phyloP scores from a whole-genome alignment of 2,888 invertebrate species.

The Allolobophora icterica region DNA sequence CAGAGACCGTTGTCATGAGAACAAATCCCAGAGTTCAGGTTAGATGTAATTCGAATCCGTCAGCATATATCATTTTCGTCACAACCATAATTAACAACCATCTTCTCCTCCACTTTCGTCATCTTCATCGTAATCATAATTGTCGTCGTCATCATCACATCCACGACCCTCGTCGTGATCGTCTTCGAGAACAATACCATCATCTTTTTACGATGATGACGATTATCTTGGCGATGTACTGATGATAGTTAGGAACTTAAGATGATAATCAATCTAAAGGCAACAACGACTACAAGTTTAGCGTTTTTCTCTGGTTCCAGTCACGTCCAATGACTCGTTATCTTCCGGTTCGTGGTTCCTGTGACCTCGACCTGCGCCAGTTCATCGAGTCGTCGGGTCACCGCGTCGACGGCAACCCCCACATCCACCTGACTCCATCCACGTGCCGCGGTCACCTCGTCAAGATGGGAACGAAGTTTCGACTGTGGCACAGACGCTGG shows the following conservation, averaged over 20 bases:
- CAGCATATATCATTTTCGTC: neutral
- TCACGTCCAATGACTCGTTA: slow-evolving; percentile 83
- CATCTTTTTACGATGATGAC: neutral
- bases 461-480: slow-evolving; percentile 76
- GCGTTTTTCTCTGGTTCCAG: slow-evolving; percentile 1
- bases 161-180: neutral
- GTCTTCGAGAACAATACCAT: neutral
- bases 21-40: neutral
- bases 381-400: slow-evolving; percentile 94
- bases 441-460: slow-evolving; percentile 87
- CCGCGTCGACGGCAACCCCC: slow-evolving; percentile 80
- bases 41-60: neutral
- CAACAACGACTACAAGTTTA: no score
- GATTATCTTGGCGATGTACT: no score
- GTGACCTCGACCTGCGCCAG: slow-evolving; percentile 79
- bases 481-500: slow-evolving; percentile 92
- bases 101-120: neutral
- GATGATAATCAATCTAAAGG: no score
- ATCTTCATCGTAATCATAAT: slow-evolving; percentile 29
- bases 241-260: no score
- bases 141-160: neutral
- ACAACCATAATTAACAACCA: slow-evolving; percentile 4
- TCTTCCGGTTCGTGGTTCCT: slow-evolving; percentile 84
- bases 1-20: slow-evolving; percentile 18
- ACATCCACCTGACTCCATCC: slow-evolving; percentile 80